A percentile compares a stretch with the other conserved stretches of the same genome.
Evolutionary conservation across 2,888 invertebrate species (phyloP).

Genomic region (Unio pictorum): DNA sequence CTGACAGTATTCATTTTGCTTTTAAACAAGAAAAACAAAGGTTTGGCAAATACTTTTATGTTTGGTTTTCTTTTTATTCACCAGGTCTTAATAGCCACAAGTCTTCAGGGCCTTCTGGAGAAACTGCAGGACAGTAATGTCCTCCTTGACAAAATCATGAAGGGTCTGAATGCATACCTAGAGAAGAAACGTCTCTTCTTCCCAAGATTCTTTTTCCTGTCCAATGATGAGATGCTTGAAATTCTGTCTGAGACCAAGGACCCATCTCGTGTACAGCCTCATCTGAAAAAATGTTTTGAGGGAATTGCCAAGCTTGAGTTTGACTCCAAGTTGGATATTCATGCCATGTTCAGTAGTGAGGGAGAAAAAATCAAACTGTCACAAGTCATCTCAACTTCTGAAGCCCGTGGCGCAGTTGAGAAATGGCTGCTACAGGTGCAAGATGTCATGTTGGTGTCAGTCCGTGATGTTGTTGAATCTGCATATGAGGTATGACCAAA

Average conservation of each 20-base stretch:
- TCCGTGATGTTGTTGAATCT: conserved; percentile 78
- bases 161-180: conserved; percentile 71
- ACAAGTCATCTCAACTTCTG: conserved; percentile 84
- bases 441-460: conserved; percentile 83
- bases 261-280: conserved; percentile 71
- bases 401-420: conserved; percentile 86
- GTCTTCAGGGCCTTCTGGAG: conserved; percentile 66
- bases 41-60: not conserved
- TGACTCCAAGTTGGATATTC: conserved; percentile 89
- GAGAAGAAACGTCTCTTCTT: conserved; percentile 72
- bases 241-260: conserved; percentile 72
- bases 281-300: conserved; percentile 73
- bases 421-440: conserved; percentile 88
- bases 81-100: conserved; percentile 68
- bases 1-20: not conserved
- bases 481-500: conserved; percentile 72
- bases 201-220: conserved; percentile 72
- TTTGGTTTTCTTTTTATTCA: not conserved
- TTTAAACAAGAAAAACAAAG: not conserved
- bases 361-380: conserved; percentile 83
- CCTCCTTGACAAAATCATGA: conserved; percentile 71
- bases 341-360: conserved; percentile 87
- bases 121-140: conserved; percentile 69
- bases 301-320: conserved; percentile 91
- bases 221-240: conserved; percentile 73